Base-by-base conservation (phyloP, 2,888 invertebrate genomes). In the Apomyelois bistriatella region DNA sequence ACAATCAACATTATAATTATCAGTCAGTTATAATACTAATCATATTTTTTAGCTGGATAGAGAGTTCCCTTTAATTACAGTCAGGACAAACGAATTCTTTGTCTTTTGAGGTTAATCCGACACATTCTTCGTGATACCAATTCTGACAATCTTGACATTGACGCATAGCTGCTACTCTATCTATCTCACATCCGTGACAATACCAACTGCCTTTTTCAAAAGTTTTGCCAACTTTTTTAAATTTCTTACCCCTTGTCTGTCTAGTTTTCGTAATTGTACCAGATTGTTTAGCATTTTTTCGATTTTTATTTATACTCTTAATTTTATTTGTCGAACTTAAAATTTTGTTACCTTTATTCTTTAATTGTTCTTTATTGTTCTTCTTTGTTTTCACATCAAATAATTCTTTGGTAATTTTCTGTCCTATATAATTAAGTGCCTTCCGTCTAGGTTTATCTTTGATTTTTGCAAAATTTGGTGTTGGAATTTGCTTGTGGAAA, bases 1-100 rank as follows among this genome's bases (percentile, higher is more conserved):
- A n/a, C n/a, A n/a, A n/a, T n/a, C n/a, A n/a, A n/a, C n/a, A n/a
- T n/a, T n/a, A n/a, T n/a, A n/a, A n/a, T 22, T 22, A 22, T 22
- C 22, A 22, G 22, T 22, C 22, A 22, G 22, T 22, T 22, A 22
- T 22, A 22, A 22, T 22, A 22, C 22, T 22, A 22, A 22, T 36
- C 12, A n/a, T 36, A 36, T 36, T 36, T 36, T 36, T 36, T 36
- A 28, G 22, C 22, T 22, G 22, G 22, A 22, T 22, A 22, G 22
- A 22, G 22, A 22, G 22, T 3, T 38, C 37, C 12, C n/a, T 38
- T 38, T 38, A 38, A 6, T 38, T 38, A 38, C 37, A 38, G 12
- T 38, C 37, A 38, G 37, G 37, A 41, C 16, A 41, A 41, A 41
- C 16, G 41, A 41, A 41, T 41, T 41, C 41, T 41, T 13, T 41